Conservation (phyloP, 2,888 invertebrate species). For the Formica aserva region DNA sequence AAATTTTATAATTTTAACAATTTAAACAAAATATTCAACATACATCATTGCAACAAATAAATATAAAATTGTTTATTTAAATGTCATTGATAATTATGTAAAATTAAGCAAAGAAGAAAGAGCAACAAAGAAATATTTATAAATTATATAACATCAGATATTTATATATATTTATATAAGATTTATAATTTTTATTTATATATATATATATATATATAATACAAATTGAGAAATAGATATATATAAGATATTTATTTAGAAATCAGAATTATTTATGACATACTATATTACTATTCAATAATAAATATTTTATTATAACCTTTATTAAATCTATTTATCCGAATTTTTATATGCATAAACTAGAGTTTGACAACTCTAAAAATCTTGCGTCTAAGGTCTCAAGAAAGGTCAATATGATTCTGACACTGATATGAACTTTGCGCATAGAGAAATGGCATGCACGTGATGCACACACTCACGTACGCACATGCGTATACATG, state of each 20-base stretch:
- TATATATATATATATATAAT: not conserved
- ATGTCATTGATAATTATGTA: not conserved
- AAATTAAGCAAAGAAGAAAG: not conserved
- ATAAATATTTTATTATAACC: not conserved
- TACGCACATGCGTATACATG: not conserved
- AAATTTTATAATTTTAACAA: not conserved
- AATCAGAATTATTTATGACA: not conserved
- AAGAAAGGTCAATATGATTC: not conserved
- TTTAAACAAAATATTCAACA: not conserved
- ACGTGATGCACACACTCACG: not conserved
- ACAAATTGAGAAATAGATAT: not conserved
- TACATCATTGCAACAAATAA: not conserved
- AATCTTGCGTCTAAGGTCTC: not conserved
- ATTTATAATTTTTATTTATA: not conserved
- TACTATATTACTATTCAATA: not conserved
- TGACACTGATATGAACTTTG: conserved; percentile 5
- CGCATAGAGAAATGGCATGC: not conserved
- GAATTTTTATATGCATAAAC: not conserved
- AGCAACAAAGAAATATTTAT: not conserved
- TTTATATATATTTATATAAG: not conserved
- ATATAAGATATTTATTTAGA: not conserved
- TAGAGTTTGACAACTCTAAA: not conserved
- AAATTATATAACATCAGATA: not conserved
- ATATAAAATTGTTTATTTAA: not conserved
- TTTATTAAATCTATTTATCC: not conserved